Base-by-base conservation (phyloP, 2,113 vertebrate genomes). In the Turdus rufiventris region DNA sequence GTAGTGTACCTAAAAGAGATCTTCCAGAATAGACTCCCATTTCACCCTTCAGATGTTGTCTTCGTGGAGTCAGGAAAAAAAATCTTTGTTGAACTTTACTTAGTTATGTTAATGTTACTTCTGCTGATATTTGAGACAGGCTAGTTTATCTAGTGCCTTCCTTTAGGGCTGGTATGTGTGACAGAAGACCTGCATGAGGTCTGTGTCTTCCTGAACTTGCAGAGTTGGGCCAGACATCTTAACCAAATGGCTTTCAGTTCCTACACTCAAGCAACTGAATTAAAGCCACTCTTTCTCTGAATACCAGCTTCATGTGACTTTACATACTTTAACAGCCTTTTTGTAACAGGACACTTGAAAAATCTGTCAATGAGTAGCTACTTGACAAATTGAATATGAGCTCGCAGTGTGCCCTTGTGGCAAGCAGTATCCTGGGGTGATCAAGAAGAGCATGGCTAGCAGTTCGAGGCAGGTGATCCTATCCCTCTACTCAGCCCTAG, bases 321-420 rank as follows among this genome's bases (percentile, higher is more conserved):
- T 14, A 53, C 4, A 8, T 17, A 65, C 38, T 42, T 45, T 43
- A 56, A 42, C 8, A 48, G 3, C 18, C 5, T 8, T 23, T 1
- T 50, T 85, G 68, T 42, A 78, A 3, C 12, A 67, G 15, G 12
- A 3, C 6, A 21, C 14, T 68, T 5, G 1, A 12, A 72, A 91
- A 61, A 60, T 43, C 28, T 21, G 6, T 29, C 10, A 19, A 9
- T 56, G 13, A 33, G 25, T 25, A 34, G 26, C 31, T 53, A 47
- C 8, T 1, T 77, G 19, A 34, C 40, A 65, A 43, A 9, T 3
- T 28, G 43, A 36, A 26, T 28, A 28, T 33, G 34, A 50, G 12
- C 21, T 18, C 0, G 0, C 31, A 36, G 8, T 33, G 33, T 72
- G 36, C 43, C 8, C 25, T 57, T 65, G 43, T 0, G 1, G 18